Conservation (phyloP, 2,797 vertebrate genomes). For the Ptychobarbus kaznakovi region DNA sequence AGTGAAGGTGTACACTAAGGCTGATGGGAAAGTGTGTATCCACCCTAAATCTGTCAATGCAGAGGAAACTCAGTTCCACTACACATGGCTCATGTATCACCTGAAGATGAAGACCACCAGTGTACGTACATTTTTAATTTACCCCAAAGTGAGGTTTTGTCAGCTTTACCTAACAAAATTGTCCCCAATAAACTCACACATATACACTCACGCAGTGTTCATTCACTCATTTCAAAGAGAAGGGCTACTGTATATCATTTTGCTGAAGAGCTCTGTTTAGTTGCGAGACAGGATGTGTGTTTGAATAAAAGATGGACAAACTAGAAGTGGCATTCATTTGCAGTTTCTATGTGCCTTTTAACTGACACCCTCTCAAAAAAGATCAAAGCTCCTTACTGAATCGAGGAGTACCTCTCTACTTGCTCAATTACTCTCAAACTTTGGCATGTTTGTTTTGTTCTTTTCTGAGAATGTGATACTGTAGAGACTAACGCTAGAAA, state of each 20-base stretch:
- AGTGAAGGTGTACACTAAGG: slow-evolving; percentile 93
- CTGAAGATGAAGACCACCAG: slow-evolving; percentile 98
- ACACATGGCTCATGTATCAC: slow-evolving; percentile 97
- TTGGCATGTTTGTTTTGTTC: background rate
- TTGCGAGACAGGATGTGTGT: background rate
- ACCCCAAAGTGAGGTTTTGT: background rate
- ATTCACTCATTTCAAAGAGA: slow-evolving; percentile 8
- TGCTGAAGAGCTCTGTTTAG: background rate
- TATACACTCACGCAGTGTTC: background rate
- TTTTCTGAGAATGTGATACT: background rate
- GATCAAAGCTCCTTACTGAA: slow-evolving; percentile 74
- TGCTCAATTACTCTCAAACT: background rate
- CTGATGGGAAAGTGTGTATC: slow-evolving; percentile 91
- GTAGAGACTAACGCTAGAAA: background rate
- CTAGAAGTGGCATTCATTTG: too few relatives aligned
- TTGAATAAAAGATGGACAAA: too few relatives aligned
- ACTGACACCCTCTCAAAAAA: slow-evolving; percentile 44
- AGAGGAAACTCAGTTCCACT: slow-evolving; percentile 90
- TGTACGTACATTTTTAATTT: slow-evolving; percentile 74
- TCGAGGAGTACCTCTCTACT: slow-evolving; percentile 43
- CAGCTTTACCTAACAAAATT: background rate
- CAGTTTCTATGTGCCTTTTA: slow-evolving; percentile 50
- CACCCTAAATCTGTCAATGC: slow-evolving; percentile 98
- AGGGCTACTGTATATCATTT: background rate
- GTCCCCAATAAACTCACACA: background rate